Conservation (phyloP, 1,140 invertebrate genomes). For the Drosophila sulfurigaster region DNA sequence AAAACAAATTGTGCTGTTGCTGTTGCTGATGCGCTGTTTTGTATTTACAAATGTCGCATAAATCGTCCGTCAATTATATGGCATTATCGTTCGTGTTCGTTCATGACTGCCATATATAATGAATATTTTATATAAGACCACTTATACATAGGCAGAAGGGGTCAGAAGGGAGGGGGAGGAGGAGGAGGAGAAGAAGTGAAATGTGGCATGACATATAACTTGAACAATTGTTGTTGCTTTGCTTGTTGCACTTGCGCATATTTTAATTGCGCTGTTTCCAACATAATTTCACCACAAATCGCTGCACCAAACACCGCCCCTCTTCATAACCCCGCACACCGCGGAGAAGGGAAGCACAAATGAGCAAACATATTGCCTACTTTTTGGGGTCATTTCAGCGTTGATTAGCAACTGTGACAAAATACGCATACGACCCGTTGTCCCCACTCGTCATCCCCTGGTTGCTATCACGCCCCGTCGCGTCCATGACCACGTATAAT, state of each 20-base stretch:
- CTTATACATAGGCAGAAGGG: background rate
- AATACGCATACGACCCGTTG: background rate
- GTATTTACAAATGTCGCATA: constrained; percentile 63
- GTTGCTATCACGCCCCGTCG: background rate
- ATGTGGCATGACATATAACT: background rate
- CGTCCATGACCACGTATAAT: constrained; percentile 22
- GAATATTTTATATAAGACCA: constrained; percentile 51
- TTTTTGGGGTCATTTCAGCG: constrained; percentile 48
- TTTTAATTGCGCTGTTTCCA: constrained; percentile 49
- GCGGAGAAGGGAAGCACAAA: constrained; percentile 14
- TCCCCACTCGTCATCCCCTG: background rate
- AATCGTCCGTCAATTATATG: constrained; percentile 72
- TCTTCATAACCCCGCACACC: too few species aligned
- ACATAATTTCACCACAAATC: constrained; percentile 55
- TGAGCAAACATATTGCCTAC: constrained; percentile 48
- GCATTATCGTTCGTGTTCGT: constrained; percentile 57
- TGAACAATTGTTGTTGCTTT: constrained; percentile 16
- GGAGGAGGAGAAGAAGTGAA: background rate
- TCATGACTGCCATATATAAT: constrained; percentile 44
- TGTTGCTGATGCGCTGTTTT: constrained; percentile 8
- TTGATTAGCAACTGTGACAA: constrained; percentile 48
- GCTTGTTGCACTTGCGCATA: constrained; percentile 35
- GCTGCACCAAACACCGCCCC: constrained; percentile 26
- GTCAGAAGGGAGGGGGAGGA: background rate
- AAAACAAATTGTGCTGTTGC: constrained; percentile 48